Conservation (phyloP, 2,888 invertebrate genomes). For the Melikaiella ostensackeni region DNA sequence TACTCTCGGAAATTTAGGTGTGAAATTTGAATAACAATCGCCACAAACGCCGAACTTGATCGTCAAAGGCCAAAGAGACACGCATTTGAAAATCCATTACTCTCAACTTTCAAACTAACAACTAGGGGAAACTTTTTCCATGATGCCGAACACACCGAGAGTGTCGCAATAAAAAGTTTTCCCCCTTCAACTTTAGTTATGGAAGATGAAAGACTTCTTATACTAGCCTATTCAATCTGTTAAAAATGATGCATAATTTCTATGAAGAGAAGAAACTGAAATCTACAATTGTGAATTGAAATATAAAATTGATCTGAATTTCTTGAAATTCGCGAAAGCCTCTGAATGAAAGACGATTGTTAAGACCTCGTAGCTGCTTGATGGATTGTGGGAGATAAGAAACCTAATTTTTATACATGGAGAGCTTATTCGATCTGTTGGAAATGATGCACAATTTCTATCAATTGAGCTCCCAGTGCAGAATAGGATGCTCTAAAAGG, state of each 20-base stretch:
- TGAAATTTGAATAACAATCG: constrained; percentile 27
- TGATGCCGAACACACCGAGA: background rate
- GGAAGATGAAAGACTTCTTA: background rate
- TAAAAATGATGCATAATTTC: background rate
- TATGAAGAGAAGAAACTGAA: no score
- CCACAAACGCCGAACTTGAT: constrained; percentile 14
- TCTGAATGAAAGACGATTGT: no score
- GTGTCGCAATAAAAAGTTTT: constrained; percentile 21
- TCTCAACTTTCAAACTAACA: background rate
- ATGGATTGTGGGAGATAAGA: no score
- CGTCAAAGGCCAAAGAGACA: constrained; percentile 15
- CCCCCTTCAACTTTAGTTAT: background rate
- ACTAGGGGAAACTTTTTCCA: constrained; percentile 10
- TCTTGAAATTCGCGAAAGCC: no score
- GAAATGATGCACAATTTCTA: no score
- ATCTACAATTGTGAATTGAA: background rate
- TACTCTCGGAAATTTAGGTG: background rate
- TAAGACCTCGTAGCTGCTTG: no score
- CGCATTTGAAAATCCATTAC: constrained; percentile 35
- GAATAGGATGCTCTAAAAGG: no score
- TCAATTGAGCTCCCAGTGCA: no score
- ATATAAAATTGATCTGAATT: no score
- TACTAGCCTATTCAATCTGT: background rate
- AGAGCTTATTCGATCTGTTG: no score
- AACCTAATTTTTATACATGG: no score